Evolutionary conservation across 1,140 invertebrate genomes (phyloP).

Genomic region (Pseudoatta argentina): DNA sequence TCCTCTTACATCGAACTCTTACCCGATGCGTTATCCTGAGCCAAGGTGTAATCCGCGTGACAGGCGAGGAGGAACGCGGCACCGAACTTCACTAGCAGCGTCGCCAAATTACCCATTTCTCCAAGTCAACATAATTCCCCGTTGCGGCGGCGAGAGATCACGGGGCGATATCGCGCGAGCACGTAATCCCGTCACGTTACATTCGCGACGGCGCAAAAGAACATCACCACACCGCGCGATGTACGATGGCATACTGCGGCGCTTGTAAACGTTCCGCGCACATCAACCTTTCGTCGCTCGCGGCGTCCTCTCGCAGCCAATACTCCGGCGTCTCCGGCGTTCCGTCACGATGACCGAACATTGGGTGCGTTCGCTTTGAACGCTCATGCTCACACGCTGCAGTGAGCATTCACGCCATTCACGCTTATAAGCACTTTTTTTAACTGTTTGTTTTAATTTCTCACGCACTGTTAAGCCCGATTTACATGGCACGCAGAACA

Average conservation of each 20-base stretch:
- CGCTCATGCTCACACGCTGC: too few species aligned
- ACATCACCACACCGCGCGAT: slow-evolving; percentile 56
- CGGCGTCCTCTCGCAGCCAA: neutral
- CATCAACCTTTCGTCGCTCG: neutral
- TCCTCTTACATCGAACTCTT: slow-evolving; percentile 31
- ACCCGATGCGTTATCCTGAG: slow-evolving; percentile 80
- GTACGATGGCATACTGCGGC: slow-evolving; percentile 77
- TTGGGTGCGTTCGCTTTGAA: too few species aligned
- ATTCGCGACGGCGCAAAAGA: slow-evolving; percentile 37
- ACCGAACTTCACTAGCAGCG: slow-evolving; percentile 80
- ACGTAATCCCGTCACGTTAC: slow-evolving; percentile 58
- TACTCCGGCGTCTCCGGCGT: neutral
- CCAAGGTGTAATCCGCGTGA: slow-evolving; percentile 82
- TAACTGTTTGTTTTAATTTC: too few species aligned
- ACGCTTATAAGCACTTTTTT: too few species aligned
- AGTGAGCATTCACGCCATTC: too few species aligned
- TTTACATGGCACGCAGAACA: too few species aligned
- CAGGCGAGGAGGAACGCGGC: slow-evolving; percentile 78
- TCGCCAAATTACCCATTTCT: slow-evolving; percentile 83
- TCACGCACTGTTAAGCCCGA: too few species aligned
- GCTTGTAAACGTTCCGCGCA: slow-evolving; percentile 7
- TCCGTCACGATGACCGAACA: too few species aligned
- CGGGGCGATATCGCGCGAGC: slow-evolving; percentile 66
- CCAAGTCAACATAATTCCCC: slow-evolving; percentile 81
- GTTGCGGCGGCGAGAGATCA: slow-evolving; percentile 70